Evolutionary conservation across 2,113 vertebrate genomes (phyloP), one percentile per base, ranked within the genome.

Genomic region (Haliaeetus leucogaster): DNA sequence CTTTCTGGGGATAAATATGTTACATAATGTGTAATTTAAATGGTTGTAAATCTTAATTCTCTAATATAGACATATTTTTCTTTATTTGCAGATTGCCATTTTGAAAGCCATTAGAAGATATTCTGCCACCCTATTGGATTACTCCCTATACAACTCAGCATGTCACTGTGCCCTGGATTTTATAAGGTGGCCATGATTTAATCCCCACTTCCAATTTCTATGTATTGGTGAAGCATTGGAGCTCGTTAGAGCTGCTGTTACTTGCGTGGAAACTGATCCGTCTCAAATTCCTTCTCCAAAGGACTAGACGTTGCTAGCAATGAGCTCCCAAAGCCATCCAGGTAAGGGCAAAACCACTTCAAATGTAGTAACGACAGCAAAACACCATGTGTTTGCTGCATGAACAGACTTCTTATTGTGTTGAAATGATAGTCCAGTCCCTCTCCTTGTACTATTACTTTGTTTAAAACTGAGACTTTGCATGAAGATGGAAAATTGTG

Each of bases 311-410:
- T 66, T 82, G 71, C 98, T 81, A 97, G 98, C 97, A 86, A 98
- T 98, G 98, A 98, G 98, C 98, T 98, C 98, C 94, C 98, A 98
- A 97, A 98, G 97, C 96, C 98, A 98, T 91, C 98, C 98, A 98
- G 98, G 98, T 98, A 97, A 98, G 98, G 68, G 61, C 32, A 26
- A 56, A 65, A 32, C 7, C 38, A 5, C 73, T 38, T 77, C 30
- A 15, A 22, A 21, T 59, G 47, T 47, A 26, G 20, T 55, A 65
- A n/a, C 0, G 0, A 7, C 36, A 23, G 34, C 38, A 42, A 17
- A 48, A 5, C 6, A 1, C 11, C 4, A 5, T 1, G 2, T 32
- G 12, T 40, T 32, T 67, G 45, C 10, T 29, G n/a, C 36, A 4
- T 4, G 20, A 36, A 34, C 32, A 29, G 25, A 3, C 13, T 40